Evolutionary conservation across 2,113 vertebrate genomes (phyloP).

Genomic region (Phrynocephalus versicolor): DNA sequence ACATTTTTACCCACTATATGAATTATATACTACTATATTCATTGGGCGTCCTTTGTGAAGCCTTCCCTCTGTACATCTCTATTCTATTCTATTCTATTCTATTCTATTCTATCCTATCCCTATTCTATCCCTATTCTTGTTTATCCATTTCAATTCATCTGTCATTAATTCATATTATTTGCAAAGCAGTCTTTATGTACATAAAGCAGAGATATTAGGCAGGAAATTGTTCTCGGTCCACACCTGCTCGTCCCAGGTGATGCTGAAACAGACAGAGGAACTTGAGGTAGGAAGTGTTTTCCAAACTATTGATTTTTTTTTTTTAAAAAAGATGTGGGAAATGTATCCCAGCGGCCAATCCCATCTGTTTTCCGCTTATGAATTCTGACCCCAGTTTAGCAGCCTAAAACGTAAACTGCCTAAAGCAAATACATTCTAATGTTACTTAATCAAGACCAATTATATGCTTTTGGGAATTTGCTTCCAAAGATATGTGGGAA

Average conservation of each 20-base stretch:
- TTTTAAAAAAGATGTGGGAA: constrained; percentile 44
- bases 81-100: too few species aligned
- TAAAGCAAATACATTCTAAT: constrained; percentile 21
- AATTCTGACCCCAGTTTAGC: constrained; percentile 56
- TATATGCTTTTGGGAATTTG: constrained; percentile 12
- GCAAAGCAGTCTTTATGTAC: background rate
- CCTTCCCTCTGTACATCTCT: background rate
- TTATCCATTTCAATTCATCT: background rate
- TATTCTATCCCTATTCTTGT: background rate
- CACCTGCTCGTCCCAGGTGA: background rate
- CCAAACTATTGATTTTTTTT: constrained; percentile 56
- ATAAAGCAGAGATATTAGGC: background rate
- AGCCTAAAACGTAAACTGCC: constrained; percentile 57
- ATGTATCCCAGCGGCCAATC: constrained; percentile 44
- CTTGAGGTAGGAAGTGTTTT: constrained; percentile 50
- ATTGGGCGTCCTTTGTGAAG: background rate
- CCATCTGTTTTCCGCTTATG: constrained; percentile 56
- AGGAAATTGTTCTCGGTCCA: background rate
- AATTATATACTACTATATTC: background rate
- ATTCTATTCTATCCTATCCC: background rate
- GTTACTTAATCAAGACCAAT: constrained; percentile 39
- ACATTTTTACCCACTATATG: background rate
- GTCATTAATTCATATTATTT: background rate
- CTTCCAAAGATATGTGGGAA: constrained; percentile 6
- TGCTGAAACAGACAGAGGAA: background rate